Conservation (phyloP, 2,888 invertebrate species). For the Pachliopta kotzebuea region DNA sequence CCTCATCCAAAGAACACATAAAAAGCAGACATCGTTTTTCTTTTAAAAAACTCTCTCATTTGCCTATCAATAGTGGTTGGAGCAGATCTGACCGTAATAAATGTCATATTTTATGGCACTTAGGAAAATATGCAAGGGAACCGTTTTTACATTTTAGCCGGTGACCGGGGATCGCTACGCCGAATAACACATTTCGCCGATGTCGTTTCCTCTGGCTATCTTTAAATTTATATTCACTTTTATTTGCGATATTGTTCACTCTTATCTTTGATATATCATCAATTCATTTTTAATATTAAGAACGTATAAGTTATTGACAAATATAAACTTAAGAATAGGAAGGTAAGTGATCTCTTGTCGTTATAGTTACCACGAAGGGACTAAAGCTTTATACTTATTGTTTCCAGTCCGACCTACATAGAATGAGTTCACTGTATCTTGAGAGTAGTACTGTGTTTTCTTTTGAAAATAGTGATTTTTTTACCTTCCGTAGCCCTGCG, state of each 20-base stretch:
- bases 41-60: conserved; percentile 81
- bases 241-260: conserved; percentile 26
- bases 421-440: too few relatives aligned
- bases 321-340: too few relatives aligned
- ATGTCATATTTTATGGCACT: conserved; percentile 80
- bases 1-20: conserved; percentile 77
- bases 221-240: conserved; percentile 48
- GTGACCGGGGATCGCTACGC: conserved; percentile 72
- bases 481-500: too few relatives aligned
- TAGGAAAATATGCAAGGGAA: conserved; percentile 79
- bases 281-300: too few relatives aligned
- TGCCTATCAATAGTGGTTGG: conserved; percentile 80
- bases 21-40: conserved; percentile 81
- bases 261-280: too few relatives aligned
- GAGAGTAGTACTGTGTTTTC: too few relatives aligned
- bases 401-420: too few relatives aligned
- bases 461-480: too few relatives aligned
- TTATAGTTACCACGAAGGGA: too few relatives aligned
- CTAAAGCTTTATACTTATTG: too few relatives aligned
- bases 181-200: conserved; percentile 63
- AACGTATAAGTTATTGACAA: too few relatives aligned
- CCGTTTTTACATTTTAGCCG: conserved; percentile 76
- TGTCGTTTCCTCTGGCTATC: conserved; percentile 69
- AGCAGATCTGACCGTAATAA: conserved; percentile 81
- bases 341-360: too few relatives aligned